phyloP scores from a whole-genome alignment of 2,113 vertebrate species.

The Sorex fumeus region DNA sequence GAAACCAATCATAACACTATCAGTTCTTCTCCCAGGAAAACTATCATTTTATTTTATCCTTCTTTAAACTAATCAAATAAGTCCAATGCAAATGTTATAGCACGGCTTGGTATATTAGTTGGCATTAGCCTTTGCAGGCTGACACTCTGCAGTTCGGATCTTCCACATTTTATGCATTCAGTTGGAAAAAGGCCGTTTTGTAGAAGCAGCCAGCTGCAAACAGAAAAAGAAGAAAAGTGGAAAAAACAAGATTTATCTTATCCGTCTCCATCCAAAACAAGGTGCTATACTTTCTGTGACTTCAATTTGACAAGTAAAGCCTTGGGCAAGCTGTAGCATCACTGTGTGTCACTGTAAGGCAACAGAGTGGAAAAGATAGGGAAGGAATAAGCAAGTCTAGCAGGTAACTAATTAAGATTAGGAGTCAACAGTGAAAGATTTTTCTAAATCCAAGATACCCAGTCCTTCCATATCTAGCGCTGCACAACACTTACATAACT shows the following conservation, averaged over 20 bases:
- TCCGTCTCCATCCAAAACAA: constrained; percentile 70
- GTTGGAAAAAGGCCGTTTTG: background rate
- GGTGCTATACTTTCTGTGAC: constrained; percentile 52
- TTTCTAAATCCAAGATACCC: constrained; percentile 43
- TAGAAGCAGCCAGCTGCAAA: constrained; percentile 54
- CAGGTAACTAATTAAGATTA: constrained; percentile 62
- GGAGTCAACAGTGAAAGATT: background rate
- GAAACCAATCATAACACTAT: background rate
- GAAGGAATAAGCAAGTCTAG: background rate
- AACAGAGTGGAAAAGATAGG: constrained; percentile 56
- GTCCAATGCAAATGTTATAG: background rate
- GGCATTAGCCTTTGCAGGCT: constrained; percentile 29
- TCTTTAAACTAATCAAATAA: constrained; percentile 48
- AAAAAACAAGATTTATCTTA: constrained; percentile 67
- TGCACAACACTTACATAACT: background rate
- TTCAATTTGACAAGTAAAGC: constrained; percentile 68
- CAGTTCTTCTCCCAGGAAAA: background rate
- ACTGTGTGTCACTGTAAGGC: constrained; percentile 37
- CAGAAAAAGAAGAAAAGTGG: constrained; percentile 43
- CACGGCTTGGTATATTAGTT: background rate
- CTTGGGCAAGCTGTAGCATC: constrained; percentile 19
- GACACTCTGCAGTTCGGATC: background rate
- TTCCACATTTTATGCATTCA: constrained; percentile 57
- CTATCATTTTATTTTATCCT: background rate
- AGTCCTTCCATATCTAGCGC: background rate